Evolutionary conservation across 2,113 vertebrate species (phyloP), one percentile per base, ranked within the genome.

Genomic region (Colinus virginianus): DNA sequence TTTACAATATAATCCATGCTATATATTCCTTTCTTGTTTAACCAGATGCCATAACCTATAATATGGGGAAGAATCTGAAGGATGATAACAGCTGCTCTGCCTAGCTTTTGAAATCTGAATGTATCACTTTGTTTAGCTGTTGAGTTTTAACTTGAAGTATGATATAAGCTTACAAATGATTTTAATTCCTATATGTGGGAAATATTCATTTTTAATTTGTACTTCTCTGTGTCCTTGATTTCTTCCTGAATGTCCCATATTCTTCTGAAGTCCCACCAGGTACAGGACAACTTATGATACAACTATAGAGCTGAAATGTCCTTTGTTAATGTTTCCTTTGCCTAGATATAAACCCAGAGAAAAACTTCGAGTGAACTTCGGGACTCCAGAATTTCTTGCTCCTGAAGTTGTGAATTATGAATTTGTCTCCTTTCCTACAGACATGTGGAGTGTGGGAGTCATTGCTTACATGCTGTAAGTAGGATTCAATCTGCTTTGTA

Each of bases 361-460:
- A 97, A 99, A 99, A 95, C 98, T 99, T 87, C 98, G 97, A 97
- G 98, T 99, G 94, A 99, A 99, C 92, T 99, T 99, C 91, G 99
- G 99, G 46, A 99, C 99, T 15, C 99, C 99, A 40, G 99, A 99
- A 90, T 99, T 99, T 90, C 98, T 99, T 83, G 99, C 99, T 72
- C 99, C 99, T 62, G 99, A 99, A 97, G 98, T 99, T 64, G 99
- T 99, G 97, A 99, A 98, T 96, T 99, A 99, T 18, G 99, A 99
- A 80, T 99, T 99, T 94, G 99, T 99, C 80, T 99, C 99, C 79
- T 99, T 99, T 96, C 98, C 99, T 56, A 99, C 99, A 7, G 99
- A 99, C 96, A 99, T 99, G 99, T 99, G 99, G 99, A 99, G 99
- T 34, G 97, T 99, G 49, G 99, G 99, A 11, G 99, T 99, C 94